Evolutionary conservation across 2,888 invertebrate genomes (phyloP), one percentile per base, ranked within the genome.

Genomic region (Phaonia tiefii): DNA sequence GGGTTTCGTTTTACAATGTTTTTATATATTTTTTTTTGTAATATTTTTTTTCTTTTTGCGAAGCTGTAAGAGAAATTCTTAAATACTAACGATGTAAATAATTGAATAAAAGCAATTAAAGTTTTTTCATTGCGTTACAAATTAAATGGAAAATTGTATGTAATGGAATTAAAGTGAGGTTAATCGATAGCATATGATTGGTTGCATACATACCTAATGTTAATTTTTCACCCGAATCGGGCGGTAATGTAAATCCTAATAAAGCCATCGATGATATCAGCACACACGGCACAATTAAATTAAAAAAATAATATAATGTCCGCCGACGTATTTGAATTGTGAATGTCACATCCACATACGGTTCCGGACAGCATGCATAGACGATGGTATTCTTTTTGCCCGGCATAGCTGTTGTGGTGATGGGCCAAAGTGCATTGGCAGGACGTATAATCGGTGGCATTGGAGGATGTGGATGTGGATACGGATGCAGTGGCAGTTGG

Each of bases 301-400:
- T 99, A 94, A 99, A 98, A 93, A 98, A 98, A 93, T 99, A 99
- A 93, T 99, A 99, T 88, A 99, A 93, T 66, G 99, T 99, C 89
- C 99, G 94, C 90, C 99, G 94, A 86, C 99, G 94, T 89, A 99
- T 98, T 93, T 97, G 96, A 91, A 99, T 97, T 86, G 96, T 97
- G 92, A 98, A 99, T 46, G 99, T 99, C 83, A 99, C 96, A 87
- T 91, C 91, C 85, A 98, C 95, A 92, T 97, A 96, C 73, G 97
- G 97, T 91, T 97, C 96, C 88, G 98, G 94, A 92, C 98, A 96
- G 94, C 99, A 96, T 92, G 97, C 95, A 92, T 97, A 97, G 87
- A 94, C 95, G 91, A 96, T 96, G 85, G 95, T 96, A 91, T 97
- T 97, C 92, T 96, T 96, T 91, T 95, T 95, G 83, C 97, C 97